Base-by-base conservation (phyloP, 2,797 vertebrate genomes). In the Semotilus atromaculatus region DNA sequence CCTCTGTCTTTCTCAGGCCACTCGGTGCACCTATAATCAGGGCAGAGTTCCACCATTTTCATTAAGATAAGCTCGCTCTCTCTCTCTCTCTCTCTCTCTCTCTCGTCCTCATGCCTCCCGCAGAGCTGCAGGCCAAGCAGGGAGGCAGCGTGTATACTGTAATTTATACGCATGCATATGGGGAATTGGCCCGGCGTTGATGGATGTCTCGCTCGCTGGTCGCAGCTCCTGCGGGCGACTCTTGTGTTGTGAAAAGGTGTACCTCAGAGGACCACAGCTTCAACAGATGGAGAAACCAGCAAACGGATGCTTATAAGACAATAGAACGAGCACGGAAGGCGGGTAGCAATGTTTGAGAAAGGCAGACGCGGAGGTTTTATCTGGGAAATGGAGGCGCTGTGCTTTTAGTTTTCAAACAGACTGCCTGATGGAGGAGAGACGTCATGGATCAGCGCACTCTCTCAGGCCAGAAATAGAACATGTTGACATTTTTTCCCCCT, bases 91-190 rank as follows among this genome's bases (percentile, higher is more conserved):
- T 51, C 48, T 51, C 16, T 48, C 40, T 43, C 40, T 40, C 40
- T 45, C 40, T 43, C 4, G 4, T 62, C 53, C 43, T 75, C 43
- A 74, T 79, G 83, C 83, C 75, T 84, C 83, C 76, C 66, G 75
- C 67, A 62, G 75, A 84, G 83, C 83, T 29, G 40, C 64, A 5
- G 74, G 86, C 87, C 90, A 21, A 1, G 87, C 86, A 87, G 90
- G 91, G 88, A 88, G 85, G 73, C 31, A 55, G 79, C 55, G 16
- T 60, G 5, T 89, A 82, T 89, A 89, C 88, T 91, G 89, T 93
- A 93, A 94, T 94, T 93, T 88, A 93, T 94, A 92, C 93, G 89
- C 93, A 92, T 94, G 91, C 92, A 92, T 93, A 92, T 89, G 87
- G 92, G 89, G 83, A 87, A 93, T 90, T 85, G 89, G 90, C 92